Evolutionary conservation across 2,113 vertebrate species (phyloP).

Genomic region (Plectropomus leopardus): DNA sequence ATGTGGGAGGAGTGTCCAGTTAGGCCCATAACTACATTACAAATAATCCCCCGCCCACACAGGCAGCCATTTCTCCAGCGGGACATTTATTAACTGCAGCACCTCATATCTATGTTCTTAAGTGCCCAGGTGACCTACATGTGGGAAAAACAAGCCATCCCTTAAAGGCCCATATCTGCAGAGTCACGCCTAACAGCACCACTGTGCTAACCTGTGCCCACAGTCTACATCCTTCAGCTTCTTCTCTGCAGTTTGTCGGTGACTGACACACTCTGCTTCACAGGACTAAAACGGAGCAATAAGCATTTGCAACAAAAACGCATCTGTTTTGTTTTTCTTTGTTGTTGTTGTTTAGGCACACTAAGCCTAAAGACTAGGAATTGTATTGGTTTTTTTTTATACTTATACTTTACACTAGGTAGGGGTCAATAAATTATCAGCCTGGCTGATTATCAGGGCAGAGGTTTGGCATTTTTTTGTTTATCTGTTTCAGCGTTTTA

Average conservation of each 20-base stretch:
- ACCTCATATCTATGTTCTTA: constrained; percentile 18
- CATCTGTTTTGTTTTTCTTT: neutral
- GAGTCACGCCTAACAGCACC: neutral
- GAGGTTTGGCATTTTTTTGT: too few species aligned
- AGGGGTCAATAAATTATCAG: too few species aligned
- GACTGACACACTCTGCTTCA: neutral
- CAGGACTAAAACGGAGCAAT: neutral
- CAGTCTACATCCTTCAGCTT: neutral
- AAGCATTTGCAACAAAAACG: neutral
- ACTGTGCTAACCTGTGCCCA: neutral
- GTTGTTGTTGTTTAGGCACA: neutral
- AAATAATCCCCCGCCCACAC: neutral
- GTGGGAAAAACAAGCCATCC: constrained; percentile 26
- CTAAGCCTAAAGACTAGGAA: too few species aligned
- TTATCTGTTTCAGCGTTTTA: too few species aligned
- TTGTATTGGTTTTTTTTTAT: neutral
- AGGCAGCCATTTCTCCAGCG: constrained; percentile 6
- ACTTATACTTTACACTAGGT: too few species aligned
- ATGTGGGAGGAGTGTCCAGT: neutral
- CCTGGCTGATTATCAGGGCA: too few species aligned
- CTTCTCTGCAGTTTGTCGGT: neutral
- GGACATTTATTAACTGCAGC: constrained; percentile 49
- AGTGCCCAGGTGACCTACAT: constrained; percentile 37
- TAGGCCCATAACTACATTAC: neutral
- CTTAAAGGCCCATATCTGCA: constrained; percentile 26